Conservation (phyloP, 1,140 invertebrate species). For the Drosophila nigromelanica region DNA sequence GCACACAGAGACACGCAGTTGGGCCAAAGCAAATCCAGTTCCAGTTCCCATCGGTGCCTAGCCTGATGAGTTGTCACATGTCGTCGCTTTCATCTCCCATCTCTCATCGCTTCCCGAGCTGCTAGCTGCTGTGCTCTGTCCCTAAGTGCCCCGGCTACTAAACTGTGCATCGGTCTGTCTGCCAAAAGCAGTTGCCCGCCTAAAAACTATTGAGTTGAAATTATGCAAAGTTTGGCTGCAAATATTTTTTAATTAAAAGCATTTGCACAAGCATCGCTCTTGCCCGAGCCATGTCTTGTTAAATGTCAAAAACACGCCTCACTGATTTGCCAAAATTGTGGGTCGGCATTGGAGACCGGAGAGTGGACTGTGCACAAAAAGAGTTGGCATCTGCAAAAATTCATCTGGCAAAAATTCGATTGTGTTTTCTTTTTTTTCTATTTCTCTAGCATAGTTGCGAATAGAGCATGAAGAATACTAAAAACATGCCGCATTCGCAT, state of each 20-base stretch:
- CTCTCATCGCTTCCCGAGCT: conserved; percentile 10
- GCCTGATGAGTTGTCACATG: conserved; percentile 76
- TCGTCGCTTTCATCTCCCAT: conserved; percentile 43
- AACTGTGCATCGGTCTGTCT: conserved; percentile 14
- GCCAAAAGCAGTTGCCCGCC: conserved; percentile 37
- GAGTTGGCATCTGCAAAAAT: conserved; percentile 62
- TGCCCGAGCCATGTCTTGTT: conserved; percentile 56
- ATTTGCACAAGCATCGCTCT: conserved; percentile 49
- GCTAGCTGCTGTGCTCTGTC: conserved; percentile 32
- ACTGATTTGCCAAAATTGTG: conserved; percentile 47
- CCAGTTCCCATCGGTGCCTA: conserved; percentile 53
- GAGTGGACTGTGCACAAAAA: conserved; percentile 1
- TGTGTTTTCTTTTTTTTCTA: conserved; percentile 37
- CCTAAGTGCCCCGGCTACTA: conserved; percentile 52
- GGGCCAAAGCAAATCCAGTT: conserved; percentile 25
- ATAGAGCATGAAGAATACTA: conserved; percentile 28
- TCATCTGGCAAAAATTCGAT: conserved; percentile 68
- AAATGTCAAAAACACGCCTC: conserved; percentile 71
- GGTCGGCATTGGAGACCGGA: neutral
- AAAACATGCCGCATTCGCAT: conserved; percentile 59
- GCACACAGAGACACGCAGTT: conserved; percentile 26
- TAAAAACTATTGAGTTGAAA: conserved; percentile 58
- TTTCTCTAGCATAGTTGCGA: conserved; percentile 34
- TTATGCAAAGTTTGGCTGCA: conserved; percentile 67
- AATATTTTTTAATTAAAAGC: conserved; percentile 77